phyloP scores from a whole-genome alignment of 2,888 invertebrate species.

The Clusia tigrina region DNA sequence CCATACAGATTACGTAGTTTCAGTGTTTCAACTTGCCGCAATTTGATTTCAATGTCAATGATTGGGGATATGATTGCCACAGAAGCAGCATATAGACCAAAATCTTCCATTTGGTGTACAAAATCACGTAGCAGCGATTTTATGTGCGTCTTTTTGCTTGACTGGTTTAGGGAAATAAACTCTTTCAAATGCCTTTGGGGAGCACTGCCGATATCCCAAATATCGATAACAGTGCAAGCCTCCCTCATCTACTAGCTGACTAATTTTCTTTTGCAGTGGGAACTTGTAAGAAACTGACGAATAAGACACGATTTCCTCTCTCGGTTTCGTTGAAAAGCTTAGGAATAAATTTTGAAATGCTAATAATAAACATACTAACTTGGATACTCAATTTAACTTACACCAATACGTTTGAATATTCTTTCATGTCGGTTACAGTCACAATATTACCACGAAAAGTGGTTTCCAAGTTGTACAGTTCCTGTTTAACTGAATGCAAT shows the following conservation, averaged over 20 bases:
- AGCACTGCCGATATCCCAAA: conserved; percentile 44
- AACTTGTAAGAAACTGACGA: conserved; percentile 18
- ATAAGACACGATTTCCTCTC: conserved; percentile 60
- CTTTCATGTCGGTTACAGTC: conserved; percentile 70
- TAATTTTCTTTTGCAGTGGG: background rate
- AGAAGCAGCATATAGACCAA: conserved; percentile 69
- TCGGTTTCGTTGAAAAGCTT: conserved; percentile 67
- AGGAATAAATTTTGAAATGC: too few relatives aligned
- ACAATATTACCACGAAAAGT: conserved; percentile 78
- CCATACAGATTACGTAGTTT: conserved; percentile 52
- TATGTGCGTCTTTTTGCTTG: conserved; percentile 65
- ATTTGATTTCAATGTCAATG: conserved; percentile 72
- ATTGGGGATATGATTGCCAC: conserved; percentile 70
- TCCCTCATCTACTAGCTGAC: too few relatives aligned
- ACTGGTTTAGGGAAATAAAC: conserved; percentile 37
- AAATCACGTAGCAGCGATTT: conserved; percentile 66
- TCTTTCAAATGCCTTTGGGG: conserved; percentile 44
- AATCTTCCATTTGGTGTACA: conserved; percentile 66
- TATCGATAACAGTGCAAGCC: conserved; percentile 32
- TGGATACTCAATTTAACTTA: too few relatives aligned
- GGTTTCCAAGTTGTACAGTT: conserved; percentile 72
- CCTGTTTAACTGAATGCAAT: conserved; percentile 65
- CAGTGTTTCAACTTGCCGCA: conserved; percentile 66
- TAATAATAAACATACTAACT: too few relatives aligned
- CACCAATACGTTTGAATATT: conserved; percentile 59